Conservation (phyloP, 2,888 invertebrate genomes). For the Malachius bipustulatus region DNA sequence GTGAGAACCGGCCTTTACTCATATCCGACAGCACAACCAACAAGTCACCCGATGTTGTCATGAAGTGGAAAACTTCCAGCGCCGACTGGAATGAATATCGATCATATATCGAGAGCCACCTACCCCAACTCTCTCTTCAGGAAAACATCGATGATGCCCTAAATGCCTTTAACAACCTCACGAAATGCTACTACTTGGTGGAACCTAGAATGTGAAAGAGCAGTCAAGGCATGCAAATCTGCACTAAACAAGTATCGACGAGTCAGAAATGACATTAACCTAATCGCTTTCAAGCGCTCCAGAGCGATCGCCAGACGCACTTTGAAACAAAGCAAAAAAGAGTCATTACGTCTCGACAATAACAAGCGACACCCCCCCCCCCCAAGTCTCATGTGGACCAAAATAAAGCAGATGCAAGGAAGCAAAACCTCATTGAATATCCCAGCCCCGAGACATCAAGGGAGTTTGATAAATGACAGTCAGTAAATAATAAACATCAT, state of each 20-base stretch:
- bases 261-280: conserved; percentile 10
- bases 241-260: conserved; percentile 14
- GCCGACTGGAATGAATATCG: conserved; percentile 11
- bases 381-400: conserved; percentile 13
- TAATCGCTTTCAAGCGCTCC: conserved; percentile 15
- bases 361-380: conserved; percentile 10
- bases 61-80: conserved; percentile 8
- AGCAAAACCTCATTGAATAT: conserved; percentile 8
- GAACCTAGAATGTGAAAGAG: conserved; percentile 13
- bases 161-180: conserved; percentile 3
- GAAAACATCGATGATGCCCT: conserved; percentile 7
- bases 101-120: conserved; percentile 1
- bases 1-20: too few relatives aligned
- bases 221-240: conserved; percentile 11
- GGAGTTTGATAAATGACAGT: background rate
- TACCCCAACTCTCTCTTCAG: background rate
- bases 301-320: too few relatives aligned
- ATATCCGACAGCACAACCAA: too few relatives aligned
- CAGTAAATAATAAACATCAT: conserved; percentile 4
- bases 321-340: conserved; percentile 12
- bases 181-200: conserved; percentile 14
- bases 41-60: background rate
- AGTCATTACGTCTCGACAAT: conserved; percentile 12
- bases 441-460: conserved; percentile 6
- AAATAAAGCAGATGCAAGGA: conserved; percentile 15